A percentile compares a stretch with the other conserved stretches of the same genome.
phyloP scores from a whole-genome alignment of 2,888 invertebrate species.

The Drosophila melanosoma region DNA sequence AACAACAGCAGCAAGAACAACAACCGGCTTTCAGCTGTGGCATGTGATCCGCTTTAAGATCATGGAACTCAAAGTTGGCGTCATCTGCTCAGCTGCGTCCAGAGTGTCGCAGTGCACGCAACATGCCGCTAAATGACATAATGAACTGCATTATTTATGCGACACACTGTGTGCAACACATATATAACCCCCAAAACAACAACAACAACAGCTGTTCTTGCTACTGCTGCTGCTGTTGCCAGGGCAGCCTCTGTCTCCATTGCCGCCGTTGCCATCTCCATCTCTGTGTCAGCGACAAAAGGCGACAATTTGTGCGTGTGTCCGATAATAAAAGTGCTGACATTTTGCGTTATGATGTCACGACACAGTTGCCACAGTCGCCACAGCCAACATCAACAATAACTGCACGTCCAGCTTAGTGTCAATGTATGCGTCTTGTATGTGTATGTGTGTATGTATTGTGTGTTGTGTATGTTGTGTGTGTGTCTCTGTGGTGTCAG shows the following conservation, averaged over 20 bases:
- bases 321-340: constrained; percentile 75
- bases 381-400: constrained; percentile 18
- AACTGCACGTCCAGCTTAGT: constrained; percentile 4
- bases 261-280: not conserved
- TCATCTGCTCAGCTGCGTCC: constrained; percentile 53
- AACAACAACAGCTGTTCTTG: constrained; percentile 23
- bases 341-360: constrained; percentile 77
- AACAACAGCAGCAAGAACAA: constrained; percentile 31
- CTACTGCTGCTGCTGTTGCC: constrained; percentile 30
- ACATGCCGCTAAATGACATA: constrained; percentile 78
- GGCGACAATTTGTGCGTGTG: constrained; percentile 65
- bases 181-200: constrained; percentile 29
- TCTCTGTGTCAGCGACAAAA: constrained; percentile 41
- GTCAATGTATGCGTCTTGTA: not conserved
- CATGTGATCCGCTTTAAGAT: constrained; percentile 68
- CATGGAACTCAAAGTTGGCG: constrained; percentile 48
- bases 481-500: constrained; percentile 5
- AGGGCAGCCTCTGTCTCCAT: constrained; percentile 23
- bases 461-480: constrained; percentile 8
- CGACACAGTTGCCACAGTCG: constrained; percentile 42
- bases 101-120: constrained; percentile 55
- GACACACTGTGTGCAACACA: constrained; percentile 59
- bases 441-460: not conserved
- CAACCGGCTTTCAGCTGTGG: constrained; percentile 42
- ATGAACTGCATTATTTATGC: constrained; percentile 81